Evolutionary conservation across 2,888 invertebrate genomes (phyloP), one percentile per base, ranked within the genome.

Genomic region (Volucella zonaria): DNA sequence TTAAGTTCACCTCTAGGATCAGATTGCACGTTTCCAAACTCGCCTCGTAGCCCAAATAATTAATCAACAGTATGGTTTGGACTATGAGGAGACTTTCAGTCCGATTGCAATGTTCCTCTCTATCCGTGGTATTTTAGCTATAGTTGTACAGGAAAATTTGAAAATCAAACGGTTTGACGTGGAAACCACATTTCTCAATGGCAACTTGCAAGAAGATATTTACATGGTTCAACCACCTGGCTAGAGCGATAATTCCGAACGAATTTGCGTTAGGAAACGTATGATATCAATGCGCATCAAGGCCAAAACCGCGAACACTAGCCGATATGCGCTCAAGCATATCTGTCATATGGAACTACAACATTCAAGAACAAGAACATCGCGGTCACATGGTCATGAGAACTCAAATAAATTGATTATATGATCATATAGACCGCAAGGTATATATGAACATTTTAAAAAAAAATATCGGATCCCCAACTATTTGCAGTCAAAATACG

Each of bases 151-250:
- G 1, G 58, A 58, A 40, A 58, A 42, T 38, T 12, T 58, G 52
- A 52, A 52, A 15, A 15, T 52, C 8, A 52, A 52, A 18, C 52
- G 12, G 18, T 52, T 52, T 52, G 52, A 31, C 11, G 52, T 52
- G 18, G 31, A 52, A 52, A 52, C 11, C 11, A 11, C 23, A 18
- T 23, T 23, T 23, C 23, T 42, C 42, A 42, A 58, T 58, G 42
- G 58, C 9, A 14, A 42, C 9, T 3, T 42, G 42, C 14, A 58
- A 58, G 58, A 58, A 42, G 42, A 9, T 15, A 42, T 58, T 9
- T 58, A 58, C 15, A 58, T 58, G 42, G 58, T 15, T 58, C 42
- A 42, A 58, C 58, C 42, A 8, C 58, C 58, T 42, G 58, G 58
- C 40, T 58, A 40, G 42, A 58, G 42, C 3, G 42, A 42, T 0